phyloP scores from a whole-genome alignment of 2,888 invertebrate genomes.

The Steinernema scapterisci region DNA sequence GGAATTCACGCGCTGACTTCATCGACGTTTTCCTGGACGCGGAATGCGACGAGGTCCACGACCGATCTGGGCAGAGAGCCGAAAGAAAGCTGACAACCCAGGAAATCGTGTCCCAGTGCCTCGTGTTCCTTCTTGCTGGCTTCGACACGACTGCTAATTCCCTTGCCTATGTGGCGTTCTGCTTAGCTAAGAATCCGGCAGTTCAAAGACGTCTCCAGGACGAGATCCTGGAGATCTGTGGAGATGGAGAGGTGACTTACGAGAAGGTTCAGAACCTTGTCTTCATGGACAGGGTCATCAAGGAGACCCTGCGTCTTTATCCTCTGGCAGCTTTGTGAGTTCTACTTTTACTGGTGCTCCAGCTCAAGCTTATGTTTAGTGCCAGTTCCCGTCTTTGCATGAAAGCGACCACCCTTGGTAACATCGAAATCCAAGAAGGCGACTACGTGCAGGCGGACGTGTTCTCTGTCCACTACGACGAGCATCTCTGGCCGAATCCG shows the following conservation, averaged over 20 bases:
- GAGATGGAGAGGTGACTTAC: conserved; percentile 47
- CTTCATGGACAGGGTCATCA: conserved; percentile 57
- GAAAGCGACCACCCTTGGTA: conserved; percentile 51
- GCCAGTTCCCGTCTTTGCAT: conserved; percentile 51
- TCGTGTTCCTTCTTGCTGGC: conserved; percentile 62
- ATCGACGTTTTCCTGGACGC: conserved; percentile 63
- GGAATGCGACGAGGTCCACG: conserved; percentile 40
- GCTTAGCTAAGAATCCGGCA: conserved; percentile 69
- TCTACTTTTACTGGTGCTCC: no score
- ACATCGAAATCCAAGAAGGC: conserved; percentile 51
- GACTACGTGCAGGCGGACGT: conserved; percentile 54
- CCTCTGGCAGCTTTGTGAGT: conserved; percentile 59
- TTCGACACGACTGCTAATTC: conserved; percentile 71
- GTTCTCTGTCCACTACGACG: conserved; percentile 52
- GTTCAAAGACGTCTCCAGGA: conserved; percentile 66
- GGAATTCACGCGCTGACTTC: conserved; percentile 51
- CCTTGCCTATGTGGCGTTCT: conserved; percentile 69
- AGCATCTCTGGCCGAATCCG: conserved; percentile 61
- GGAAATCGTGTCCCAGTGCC: conserved; percentile 55
- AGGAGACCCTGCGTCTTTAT: conserved; percentile 56
- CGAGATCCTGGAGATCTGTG: conserved; percentile 50
- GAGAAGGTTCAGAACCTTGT: conserved; percentile 52
- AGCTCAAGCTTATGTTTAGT: no score
- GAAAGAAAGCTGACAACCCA: conserved; percentile 48
- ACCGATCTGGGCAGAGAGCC: conserved; percentile 39